Evolutionary conservation across 1,140 invertebrate genomes (phyloP).

Genomic region (Mycetomoellerius zeteki): DNA sequence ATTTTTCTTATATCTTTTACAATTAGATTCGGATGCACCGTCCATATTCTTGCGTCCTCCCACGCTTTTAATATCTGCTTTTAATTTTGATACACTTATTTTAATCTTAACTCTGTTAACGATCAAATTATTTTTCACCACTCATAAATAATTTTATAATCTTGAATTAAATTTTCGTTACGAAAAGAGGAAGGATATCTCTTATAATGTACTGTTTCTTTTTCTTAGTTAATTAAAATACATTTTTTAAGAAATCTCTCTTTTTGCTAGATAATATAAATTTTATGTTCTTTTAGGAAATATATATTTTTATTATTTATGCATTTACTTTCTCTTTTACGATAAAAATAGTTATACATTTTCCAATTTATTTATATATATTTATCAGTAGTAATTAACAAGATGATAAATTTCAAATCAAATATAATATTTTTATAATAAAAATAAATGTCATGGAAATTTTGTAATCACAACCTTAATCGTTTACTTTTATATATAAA

Average conservation of each 20-base stretch:
- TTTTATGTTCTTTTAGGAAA: no score
- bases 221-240: no score
- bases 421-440: background rate
- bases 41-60: background rate
- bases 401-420: background rate
- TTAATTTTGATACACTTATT: background rate
- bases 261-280: no score
- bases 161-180: background rate
- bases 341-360: no score
- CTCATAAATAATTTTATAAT: background rate
- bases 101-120: background rate
- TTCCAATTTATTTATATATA: no score
- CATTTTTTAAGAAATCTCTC: no score
- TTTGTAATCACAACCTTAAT: background rate
- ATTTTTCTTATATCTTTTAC: conserved; percentile 50
- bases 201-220: no score
- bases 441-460: background rate
- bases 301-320: no score
- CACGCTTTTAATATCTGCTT: background rate
- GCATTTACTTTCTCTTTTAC: no score
- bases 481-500: background rate
- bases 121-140: background rate
- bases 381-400: no score
- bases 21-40: background rate
- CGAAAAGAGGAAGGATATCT: no score